phyloP scores from a whole-genome alignment of 2,113 vertebrate species.

The Cygnus buccinator region DNA sequence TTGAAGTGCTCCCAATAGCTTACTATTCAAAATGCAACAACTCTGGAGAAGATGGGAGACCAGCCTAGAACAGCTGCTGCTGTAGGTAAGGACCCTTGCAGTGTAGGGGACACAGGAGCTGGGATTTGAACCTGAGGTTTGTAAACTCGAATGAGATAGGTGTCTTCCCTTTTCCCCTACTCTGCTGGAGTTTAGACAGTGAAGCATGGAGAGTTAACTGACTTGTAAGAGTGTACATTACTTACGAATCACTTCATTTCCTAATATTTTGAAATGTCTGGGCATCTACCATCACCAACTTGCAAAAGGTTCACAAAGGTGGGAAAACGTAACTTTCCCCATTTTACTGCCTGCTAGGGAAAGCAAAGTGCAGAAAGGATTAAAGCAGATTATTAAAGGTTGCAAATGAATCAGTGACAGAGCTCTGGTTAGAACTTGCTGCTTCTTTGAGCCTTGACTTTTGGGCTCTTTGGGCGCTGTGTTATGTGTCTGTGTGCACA shows the following conservation, averaged over 20 bases:
- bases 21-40: background rate
- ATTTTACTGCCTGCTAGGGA: background rate
- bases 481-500: background rate
- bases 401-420: background rate
- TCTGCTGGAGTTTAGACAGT: background rate
- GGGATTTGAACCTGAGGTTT: background rate
- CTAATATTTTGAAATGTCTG: background rate
- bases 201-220: background rate
- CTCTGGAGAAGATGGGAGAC: background rate
- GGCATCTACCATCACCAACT: background rate
- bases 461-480: background rate
- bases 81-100: background rate
- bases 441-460: background rate
- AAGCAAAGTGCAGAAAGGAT: background rate
- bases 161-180: background rate
- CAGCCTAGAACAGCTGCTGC: background rate
- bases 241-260: background rate
- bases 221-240: background rate
- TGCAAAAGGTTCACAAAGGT: background rate
- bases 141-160: background rate
- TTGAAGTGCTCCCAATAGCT: background rate
- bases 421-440: background rate
- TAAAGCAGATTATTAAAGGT: background rate
- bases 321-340: background rate
- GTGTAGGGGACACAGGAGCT: background rate